A percentile compares a stretch with the other conserved stretches of the same genome.
Conservation (phyloP, 2,888 invertebrate genomes). For the Apoda limacodes region DNA sequence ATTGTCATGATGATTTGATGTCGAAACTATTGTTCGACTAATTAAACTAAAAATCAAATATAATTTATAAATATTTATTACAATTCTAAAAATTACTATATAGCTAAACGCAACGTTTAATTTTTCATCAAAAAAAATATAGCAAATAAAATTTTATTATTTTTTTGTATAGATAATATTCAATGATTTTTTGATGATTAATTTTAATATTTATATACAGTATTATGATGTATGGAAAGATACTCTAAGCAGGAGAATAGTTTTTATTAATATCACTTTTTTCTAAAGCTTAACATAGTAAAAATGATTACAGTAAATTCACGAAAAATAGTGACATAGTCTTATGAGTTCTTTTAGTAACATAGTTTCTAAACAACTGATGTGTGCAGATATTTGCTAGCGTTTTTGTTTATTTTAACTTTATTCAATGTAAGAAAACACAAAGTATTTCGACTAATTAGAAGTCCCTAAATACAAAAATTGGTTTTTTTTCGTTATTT, state of each 20-base stretch:
- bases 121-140: no score
- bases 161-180: no score
- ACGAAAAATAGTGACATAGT: constrained; percentile 66
- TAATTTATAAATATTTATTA: constrained; percentile 25
- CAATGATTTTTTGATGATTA: constrained; percentile 36
- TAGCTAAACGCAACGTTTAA: no score
- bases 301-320: constrained; percentile 67
- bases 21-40: no score
- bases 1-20: constrained; percentile 57
- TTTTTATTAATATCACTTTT: constrained; percentile 58
- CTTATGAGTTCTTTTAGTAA: constrained; percentile 44
- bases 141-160: no score
- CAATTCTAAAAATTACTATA: constrained; percentile 25
- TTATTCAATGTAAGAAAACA: neutral
- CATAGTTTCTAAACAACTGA: constrained; percentile 42
- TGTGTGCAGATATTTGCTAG: constrained; percentile 33
- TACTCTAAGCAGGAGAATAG: constrained; percentile 36
- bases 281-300: constrained; percentile 54
- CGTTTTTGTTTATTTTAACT: constrained; percentile 1
- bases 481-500: no score
- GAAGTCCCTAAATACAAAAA: no score
- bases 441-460: neutral
- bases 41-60: no score
- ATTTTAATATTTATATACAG: constrained; percentile 24
- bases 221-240: constrained; percentile 28